Percentiles rank a stretch among this genome's conserved stretches.
Conservation (phyloP, 2,113 vertebrate species). For the Fulica atra region DNA sequence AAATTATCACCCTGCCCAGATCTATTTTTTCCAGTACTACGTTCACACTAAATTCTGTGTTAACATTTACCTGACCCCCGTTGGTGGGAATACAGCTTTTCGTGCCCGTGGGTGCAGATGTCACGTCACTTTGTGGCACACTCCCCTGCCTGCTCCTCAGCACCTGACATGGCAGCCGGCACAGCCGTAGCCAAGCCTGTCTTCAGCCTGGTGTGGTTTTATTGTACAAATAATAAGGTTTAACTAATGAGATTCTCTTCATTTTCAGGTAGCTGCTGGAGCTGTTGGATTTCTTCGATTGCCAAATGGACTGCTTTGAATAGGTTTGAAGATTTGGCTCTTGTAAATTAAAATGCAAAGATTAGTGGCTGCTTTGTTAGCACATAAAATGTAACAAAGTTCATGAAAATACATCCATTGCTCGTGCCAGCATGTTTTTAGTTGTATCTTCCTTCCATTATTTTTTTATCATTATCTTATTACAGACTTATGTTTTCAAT, state of each 20-base stretch:
- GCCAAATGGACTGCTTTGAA: conserved; percentile 55
- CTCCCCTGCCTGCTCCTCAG: background rate
- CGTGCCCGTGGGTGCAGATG: background rate
- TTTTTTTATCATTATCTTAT: conserved; percentile 58
- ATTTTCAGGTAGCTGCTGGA: conserved; percentile 68
- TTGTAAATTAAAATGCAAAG: conserved; percentile 67
- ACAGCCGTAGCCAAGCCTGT: background rate
- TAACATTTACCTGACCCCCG: background rate
- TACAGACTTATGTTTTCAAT: conserved; percentile 15
- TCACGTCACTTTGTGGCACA: background rate
- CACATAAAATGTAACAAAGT: conserved; percentile 43
- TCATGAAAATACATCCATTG: conserved; percentile 59
- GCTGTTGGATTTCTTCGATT: background rate
- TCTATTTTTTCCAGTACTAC: background rate
- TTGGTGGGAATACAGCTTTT: background rate
- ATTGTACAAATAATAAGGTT: background rate
- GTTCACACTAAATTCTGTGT: background rate
- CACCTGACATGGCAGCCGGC: fast-evolving
- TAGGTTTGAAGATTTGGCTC: conserved; percentile 79
- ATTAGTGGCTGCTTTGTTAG: conserved; percentile 61
- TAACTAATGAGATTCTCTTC: conserved; percentile 15
- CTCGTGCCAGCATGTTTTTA: conserved; percentile 31
- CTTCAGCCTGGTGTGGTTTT: background rate
- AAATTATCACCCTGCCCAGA: background rate
- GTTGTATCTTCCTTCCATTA: conserved; percentile 64